Conservation (phyloP, 1,140 invertebrate species). For the Trichonephila clavipes region DNA sequence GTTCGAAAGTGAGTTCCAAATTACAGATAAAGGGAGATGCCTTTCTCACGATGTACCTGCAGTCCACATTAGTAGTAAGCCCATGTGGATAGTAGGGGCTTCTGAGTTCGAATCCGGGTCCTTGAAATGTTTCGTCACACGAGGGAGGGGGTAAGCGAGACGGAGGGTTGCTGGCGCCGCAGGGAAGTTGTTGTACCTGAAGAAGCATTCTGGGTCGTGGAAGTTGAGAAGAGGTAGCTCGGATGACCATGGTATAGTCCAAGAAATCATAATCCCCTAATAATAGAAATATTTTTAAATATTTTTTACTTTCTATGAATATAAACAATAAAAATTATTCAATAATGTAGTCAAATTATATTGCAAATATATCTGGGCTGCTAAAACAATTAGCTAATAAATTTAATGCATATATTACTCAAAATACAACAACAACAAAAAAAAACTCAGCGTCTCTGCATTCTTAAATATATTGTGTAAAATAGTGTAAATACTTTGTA, state of each 20-base stretch:
- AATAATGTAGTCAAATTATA: not conserved
- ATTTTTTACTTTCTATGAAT: too few species aligned
- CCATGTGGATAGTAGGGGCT: conserved; percentile 72
- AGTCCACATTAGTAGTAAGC: conserved; percentile 47
- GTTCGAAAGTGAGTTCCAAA: conserved; percentile 63
- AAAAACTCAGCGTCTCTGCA: too few species aligned
- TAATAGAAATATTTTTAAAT: not conserved
- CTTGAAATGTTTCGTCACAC: conserved; percentile 69
- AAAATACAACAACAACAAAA: too few species aligned
- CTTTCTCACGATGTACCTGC: conserved; percentile 67
- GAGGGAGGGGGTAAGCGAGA: conserved; percentile 48
- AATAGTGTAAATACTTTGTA: too few species aligned
- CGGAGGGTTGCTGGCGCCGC: conserved; percentile 36
- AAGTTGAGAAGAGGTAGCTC: conserved; percentile 39
- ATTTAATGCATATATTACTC: too few species aligned
- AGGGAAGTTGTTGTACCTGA: conserved; percentile 60
- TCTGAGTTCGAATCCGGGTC: conserved; percentile 65
- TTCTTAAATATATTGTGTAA: too few species aligned
- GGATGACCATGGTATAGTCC: conserved; percentile 64
- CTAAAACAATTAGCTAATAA: not conserved
- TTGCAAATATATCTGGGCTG: not conserved
- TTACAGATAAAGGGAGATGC: conserved; percentile 63
- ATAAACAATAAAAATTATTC: not conserved
- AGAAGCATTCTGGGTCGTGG: conserved; percentile 62
- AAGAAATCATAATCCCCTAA: conserved; percentile 71